phyloP scores from a whole-genome alignment of 2,113 vertebrate genomes.

The Prunella himalayana region DNA sequence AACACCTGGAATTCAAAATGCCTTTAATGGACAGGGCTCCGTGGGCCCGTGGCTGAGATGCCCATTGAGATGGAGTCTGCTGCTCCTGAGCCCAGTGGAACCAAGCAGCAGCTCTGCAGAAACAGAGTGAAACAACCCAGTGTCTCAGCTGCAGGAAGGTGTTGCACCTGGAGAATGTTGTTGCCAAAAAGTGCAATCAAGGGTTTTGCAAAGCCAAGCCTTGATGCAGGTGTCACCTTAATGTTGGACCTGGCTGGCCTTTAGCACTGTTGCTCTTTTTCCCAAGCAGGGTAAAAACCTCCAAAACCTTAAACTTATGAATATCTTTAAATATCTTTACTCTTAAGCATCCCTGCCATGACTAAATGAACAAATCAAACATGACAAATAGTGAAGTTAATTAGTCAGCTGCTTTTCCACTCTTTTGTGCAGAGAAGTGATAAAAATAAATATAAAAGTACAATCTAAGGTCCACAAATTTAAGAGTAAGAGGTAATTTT shows the following conservation, averaged over 20 bases:
- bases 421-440: neutral
- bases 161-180: neutral
- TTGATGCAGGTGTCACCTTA: neutral
- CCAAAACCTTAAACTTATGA: neutral
- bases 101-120: neutral
- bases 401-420: neutral
- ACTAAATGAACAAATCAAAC: neutral
- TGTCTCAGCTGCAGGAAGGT: neutral
- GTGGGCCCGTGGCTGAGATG: neutral
- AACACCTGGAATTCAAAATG: neutral
- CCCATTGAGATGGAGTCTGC: rapidly evolving
- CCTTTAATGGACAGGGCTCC: rapidly evolving
- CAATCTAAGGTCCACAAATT: neutral
- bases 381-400: conserved; percentile 4
- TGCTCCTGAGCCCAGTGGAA: neutral
- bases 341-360: neutral
- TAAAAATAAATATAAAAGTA: conserved; percentile 5
- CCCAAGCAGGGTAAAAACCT: neutral
- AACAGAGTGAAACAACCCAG: neutral
- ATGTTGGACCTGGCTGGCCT: neutral
- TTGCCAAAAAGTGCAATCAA: neutral
- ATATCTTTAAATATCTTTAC: neutral
- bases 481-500: conserved; percentile 1
- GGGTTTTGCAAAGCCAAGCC: neutral
- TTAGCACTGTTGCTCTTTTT: neutral